A percentile compares a stretch with the other conserved stretches of the same genome.
phyloP scores from a whole-genome alignment of 2,797 vertebrate species.

The Hylomyscus alleni region DNA sequence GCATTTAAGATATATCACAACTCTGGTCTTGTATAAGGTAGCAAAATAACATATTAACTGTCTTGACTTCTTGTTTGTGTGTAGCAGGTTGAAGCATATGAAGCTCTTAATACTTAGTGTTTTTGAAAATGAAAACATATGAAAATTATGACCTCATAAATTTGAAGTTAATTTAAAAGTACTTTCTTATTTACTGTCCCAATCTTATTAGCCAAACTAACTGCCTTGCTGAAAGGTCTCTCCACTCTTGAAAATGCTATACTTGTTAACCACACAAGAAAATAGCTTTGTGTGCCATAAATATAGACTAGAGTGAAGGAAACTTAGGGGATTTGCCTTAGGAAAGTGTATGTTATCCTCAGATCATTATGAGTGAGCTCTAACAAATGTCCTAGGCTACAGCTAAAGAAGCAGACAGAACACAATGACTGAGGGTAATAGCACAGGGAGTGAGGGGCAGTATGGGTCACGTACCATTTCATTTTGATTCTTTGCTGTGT shows the following conservation, averaged over 20 bases:
- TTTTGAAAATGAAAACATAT: background rate
- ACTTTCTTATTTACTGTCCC: background rate
- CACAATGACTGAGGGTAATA: background rate
- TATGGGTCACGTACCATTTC: background rate
- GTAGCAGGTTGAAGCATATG: background rate
- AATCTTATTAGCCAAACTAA: background rate
- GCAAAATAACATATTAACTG: background rate
- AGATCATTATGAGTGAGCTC: background rate
- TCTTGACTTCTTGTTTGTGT: background rate
- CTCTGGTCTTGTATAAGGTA: background rate
- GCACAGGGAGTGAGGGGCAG: background rate
- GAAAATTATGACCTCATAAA: constrained; percentile 5
- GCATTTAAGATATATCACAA: background rate
- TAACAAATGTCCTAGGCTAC: background rate
- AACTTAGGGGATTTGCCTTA: background rate
- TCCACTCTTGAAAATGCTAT: background rate
- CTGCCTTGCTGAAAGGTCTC: background rate
- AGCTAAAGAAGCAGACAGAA: constrained; percentile 1
- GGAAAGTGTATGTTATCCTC: background rate
- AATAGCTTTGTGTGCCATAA: background rate
- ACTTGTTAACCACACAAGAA: background rate
- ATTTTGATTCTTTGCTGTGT: background rate
- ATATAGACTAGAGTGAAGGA: background rate
- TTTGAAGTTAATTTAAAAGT: constrained; percentile 25
- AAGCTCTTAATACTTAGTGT: background rate